Evolutionary conservation across 2,888 invertebrate species (phyloP), one percentile per base, ranked within the genome.

Genomic region (Nymphalis urticae): DNA sequence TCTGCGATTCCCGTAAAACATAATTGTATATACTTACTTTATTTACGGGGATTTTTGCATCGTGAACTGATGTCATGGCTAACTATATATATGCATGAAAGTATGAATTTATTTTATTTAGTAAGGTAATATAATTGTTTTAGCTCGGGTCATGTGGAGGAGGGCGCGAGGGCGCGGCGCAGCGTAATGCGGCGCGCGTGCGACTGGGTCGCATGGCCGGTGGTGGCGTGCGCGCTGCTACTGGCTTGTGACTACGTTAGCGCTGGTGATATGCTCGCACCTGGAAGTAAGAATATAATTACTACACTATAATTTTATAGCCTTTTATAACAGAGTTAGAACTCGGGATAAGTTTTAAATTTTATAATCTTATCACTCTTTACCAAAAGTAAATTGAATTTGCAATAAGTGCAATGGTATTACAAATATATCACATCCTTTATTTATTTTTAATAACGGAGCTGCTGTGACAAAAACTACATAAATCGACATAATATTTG

Each of bases 81-180:
- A 2, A 10, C 36, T 36, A 59, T 6, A 48, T n/a, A 17, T 51
- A 19, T 9, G 4, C 21, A 51, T 10, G 2, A 21, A 10, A 21
- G 8, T 19, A 21, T 51, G 10, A 51, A 51, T 21, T 21, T 9
- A 10, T n/a, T 50, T 1, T 19, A n/a, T 32, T 16, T 50, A n/a
- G 19, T 50, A 50, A 51, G 2, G 8, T 17, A 19, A 42, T 47
- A 48, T 48, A 10, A 10, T 47, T 48, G 27, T 56, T 62, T 0
- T 81, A 91, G 90, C 85, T 88, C 86, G 85, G 85, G 88, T 79
- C 83, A 90, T 90, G 90, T 77, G 83, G 85, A 80, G 81, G 78
- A 77, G 75, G 72, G 82, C 79, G 80, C 78, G 72, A 72, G 72
- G 78, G 77, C 81, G 78, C 81, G 85, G 83, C 82, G 84, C 85